Conservation (phyloP, 2,113 vertebrate genomes). For the Siniperca chuatsi region DNA sequence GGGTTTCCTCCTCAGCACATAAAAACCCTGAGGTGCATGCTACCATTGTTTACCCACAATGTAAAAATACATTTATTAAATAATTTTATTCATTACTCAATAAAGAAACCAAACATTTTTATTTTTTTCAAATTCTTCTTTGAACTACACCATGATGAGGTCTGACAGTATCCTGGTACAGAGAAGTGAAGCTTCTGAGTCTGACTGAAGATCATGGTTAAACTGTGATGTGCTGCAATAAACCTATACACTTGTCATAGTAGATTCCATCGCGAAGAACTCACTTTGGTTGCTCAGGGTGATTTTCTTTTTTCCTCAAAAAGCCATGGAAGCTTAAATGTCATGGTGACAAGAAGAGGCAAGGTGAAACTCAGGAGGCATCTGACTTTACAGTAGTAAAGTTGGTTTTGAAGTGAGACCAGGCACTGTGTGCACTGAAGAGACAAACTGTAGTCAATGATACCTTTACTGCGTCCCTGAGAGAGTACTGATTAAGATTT, state of each 20-base stretch:
- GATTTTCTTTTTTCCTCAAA: slow-evolving; percentile 5
- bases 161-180: slow-evolving; percentile 17
- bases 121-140: slow-evolving; percentile 3
- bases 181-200: slow-evolving; percentile 10
- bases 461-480: background rate
- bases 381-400: background rate
- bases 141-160: background rate
- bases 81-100: no score
- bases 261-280: slow-evolving; percentile 22
- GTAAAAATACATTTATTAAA: no score
- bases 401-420: background rate
- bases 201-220: slow-evolving; percentile 18
- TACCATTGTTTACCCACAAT: background rate
- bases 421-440: background rate
- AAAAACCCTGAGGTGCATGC: background rate
- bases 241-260: slow-evolving; percentile 42
- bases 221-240: slow-evolving; percentile 44
- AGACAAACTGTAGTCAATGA: slow-evolving; percentile 2
- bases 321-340: slow-evolving; percentile 9
- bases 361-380: background rate
- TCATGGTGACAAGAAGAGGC: slow-evolving; percentile 12
- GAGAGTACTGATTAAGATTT: background rate
- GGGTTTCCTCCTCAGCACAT: background rate
- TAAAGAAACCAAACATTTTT: background rate
- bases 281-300: slow-evolving; percentile 28